phyloP scores from a whole-genome alignment of 1,140 invertebrate genomes.

The Arctopsyche grandis region DNA sequence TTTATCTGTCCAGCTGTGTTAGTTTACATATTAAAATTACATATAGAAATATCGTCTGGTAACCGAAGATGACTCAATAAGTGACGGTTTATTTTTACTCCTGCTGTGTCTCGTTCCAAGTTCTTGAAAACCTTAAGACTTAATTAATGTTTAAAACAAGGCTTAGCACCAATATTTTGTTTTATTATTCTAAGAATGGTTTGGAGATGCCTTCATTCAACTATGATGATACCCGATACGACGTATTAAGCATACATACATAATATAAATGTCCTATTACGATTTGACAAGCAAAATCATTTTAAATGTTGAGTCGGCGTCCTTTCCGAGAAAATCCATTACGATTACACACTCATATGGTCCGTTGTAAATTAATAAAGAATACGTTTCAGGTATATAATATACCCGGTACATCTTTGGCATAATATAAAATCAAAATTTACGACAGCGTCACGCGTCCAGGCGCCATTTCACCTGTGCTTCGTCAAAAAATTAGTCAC shows the following conservation, averaged over 20 bases:
- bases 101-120: too few species aligned
- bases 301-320: background rate
- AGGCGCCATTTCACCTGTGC: slow-evolving; percentile 25
- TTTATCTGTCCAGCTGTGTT: too few species aligned
- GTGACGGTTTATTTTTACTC: too few species aligned
- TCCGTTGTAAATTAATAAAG: slow-evolving; percentile 2
- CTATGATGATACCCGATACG: background rate
- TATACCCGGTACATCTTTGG: background rate
- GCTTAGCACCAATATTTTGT: too few species aligned
- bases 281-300: too few species aligned
- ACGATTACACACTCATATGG: background rate
- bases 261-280: background rate
- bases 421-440: background rate
- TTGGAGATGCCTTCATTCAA: background rate
- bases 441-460: background rate
- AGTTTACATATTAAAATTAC: too few species aligned
- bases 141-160: too few species aligned
- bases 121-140: too few species aligned
- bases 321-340: slow-evolving; percentile 15
- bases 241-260: background rate
- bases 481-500: slow-evolving; percentile 26
- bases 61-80: too few species aligned
- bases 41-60: too few species aligned
- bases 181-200: too few species aligned
- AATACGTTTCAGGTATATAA: background rate